Conservation (phyloP, 2,113 vertebrate species). For the Phainopepla nitens region DNA sequence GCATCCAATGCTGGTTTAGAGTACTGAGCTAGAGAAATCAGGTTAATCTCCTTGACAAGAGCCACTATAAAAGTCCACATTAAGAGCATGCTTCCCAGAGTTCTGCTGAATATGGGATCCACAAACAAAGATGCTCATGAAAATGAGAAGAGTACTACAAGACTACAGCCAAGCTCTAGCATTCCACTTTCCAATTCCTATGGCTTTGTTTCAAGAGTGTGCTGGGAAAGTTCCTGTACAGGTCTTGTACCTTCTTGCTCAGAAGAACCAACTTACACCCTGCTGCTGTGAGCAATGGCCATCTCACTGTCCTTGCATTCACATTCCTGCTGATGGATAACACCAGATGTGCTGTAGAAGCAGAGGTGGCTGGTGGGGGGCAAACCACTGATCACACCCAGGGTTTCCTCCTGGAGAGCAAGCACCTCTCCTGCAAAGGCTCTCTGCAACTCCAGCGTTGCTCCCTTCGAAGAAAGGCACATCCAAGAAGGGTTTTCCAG, state of each 20-base stretch:
- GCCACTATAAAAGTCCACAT: background rate
- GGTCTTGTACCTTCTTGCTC: background rate
- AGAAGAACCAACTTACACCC: background rate
- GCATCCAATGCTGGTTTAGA: background rate
- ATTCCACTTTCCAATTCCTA: background rate
- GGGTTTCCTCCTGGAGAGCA: accelerated
- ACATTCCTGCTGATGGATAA: background rate
- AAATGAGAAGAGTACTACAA: background rate
- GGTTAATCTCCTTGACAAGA: background rate
- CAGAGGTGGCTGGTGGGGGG: background rate
- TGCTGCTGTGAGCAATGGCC: background rate
- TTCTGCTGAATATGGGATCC: background rate
- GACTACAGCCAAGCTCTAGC: background rate
- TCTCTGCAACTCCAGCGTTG: background rate
- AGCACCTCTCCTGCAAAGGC: background rate
- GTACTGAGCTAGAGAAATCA: background rate
- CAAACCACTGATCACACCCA: background rate
- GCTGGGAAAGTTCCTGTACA: background rate
- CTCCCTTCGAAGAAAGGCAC: background rate
- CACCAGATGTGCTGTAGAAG: background rate
- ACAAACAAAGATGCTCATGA: background rate
- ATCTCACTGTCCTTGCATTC: background rate
- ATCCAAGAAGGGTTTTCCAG: background rate
- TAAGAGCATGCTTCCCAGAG: background rate
- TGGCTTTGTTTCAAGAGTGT: background rate